A percentile compares a stretch with the other conserved stretches of the same genome.
Conservation (phyloP, 2,888 invertebrate genomes). For the Syrista parreyssii region DNA sequence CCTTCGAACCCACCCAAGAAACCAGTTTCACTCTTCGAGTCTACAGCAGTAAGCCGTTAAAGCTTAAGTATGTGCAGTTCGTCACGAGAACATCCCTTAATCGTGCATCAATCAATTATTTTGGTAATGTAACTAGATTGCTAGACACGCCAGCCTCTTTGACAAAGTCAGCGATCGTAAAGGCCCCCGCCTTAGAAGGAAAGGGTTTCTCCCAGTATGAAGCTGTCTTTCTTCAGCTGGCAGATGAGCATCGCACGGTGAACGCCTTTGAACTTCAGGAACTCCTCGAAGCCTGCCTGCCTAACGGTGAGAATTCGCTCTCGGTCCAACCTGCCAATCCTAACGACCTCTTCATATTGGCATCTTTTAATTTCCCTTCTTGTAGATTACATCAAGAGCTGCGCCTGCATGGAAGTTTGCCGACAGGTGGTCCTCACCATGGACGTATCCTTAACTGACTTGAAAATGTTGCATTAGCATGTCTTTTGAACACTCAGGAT, state of each 20-base stretch:
- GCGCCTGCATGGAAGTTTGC: conserved; percentile 92
- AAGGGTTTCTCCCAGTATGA: conserved; percentile 88
- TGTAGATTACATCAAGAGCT: conserved; percentile 91
- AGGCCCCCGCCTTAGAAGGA: conserved; percentile 78
- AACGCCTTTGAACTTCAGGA: conserved; percentile 93
- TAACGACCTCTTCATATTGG: neutral
- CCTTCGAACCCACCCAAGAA: conserved; percentile 91
- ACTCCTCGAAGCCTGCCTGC: conserved; percentile 87
- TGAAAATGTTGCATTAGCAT: neutral
- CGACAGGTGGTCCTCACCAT: conserved; percentile 88
- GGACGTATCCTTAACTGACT: conserved; percentile 77
- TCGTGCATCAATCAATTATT: conserved; percentile 40
- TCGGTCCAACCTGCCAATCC: neutral
- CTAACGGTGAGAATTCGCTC: conserved; percentile 72
- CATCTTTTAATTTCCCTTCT: conserved; percentile 26
- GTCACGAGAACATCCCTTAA: conserved; percentile 54
- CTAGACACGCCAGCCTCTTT: conserved; percentile 74
- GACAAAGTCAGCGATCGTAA: conserved; percentile 80
- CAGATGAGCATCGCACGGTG: conserved; percentile 90
- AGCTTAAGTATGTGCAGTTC: conserved; percentile 79
- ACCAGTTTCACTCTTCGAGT: conserved; percentile 88
- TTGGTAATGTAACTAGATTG: conserved; percentile 59
- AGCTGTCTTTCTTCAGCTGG: conserved; percentile 88
- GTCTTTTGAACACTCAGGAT: neutral
- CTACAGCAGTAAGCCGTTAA: conserved; percentile 80